Conservation (phyloP, 2,113 vertebrate species). For the Scopus umbretta region DNA sequence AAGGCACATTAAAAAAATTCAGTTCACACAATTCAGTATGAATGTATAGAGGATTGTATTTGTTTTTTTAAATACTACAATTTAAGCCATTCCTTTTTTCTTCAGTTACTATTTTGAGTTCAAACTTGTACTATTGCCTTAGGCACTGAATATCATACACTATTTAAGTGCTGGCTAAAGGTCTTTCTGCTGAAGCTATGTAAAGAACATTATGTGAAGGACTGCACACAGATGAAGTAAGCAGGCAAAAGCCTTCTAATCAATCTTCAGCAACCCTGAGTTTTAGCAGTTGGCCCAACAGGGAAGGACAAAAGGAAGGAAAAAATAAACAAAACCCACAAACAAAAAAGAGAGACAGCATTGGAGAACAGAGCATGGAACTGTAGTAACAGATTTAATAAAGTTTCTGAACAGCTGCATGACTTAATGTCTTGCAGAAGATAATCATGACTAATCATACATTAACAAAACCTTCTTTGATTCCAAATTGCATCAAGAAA, state of each 20-base stretch:
- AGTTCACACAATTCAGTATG: background rate
- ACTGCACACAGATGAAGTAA: background rate
- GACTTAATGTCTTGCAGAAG: background rate
- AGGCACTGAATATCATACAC: background rate
- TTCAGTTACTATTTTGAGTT: background rate
- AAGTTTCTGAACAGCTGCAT: background rate
- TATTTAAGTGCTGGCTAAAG: background rate
- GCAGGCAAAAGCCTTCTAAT: background rate
- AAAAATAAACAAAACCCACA: background rate
- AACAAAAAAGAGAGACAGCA: accelerated
- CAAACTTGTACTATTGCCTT: background rate
- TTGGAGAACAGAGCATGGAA: background rate
- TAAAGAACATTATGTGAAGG: background rate
- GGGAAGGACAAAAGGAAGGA: background rate
- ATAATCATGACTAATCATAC: background rate
- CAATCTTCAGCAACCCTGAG: background rate
- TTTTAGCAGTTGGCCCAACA: background rate
- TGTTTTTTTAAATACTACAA: background rate
- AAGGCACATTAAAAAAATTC: background rate
- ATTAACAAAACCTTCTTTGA: background rate
- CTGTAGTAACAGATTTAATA: background rate
- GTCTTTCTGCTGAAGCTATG: background rate
- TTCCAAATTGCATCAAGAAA: slow-evolving; percentile 23
- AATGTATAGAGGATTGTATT: background rate
- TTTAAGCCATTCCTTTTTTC: background rate